Evolutionary conservation across 1,140 invertebrate genomes (phyloP).

Genomic region (Drosophila malerkotliana): DNA sequence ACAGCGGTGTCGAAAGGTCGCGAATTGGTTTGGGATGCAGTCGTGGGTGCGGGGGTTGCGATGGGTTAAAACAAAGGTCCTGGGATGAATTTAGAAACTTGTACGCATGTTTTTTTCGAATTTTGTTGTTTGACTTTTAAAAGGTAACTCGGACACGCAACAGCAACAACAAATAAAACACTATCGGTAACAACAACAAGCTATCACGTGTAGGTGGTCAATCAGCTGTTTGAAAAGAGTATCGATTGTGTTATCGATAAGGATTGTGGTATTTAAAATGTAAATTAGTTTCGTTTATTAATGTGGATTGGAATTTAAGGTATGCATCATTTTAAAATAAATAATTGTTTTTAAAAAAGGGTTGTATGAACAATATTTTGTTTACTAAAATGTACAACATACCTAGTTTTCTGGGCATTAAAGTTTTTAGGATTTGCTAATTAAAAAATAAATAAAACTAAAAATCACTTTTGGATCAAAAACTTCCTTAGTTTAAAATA

Average conservation of each 20-base stretch:
- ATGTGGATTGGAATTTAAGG: no score
- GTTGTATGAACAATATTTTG: no score
- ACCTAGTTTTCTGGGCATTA: no score
- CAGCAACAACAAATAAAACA: slow-evolving; percentile 19
- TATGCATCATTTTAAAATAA: no score
- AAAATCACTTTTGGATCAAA: no score
- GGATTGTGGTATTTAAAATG: background rate
- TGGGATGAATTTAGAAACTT: slow-evolving; percentile 4
- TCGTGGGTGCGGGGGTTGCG: slow-evolving; percentile 6
- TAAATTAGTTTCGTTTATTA: background rate
- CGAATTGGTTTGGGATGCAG: slow-evolving; percentile 4
- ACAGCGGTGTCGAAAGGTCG: background rate
- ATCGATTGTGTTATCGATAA: slow-evolving; percentile 7
- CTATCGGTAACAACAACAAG: slow-evolving; percentile 23
- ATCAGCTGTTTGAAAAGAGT: slow-evolving; percentile 21
- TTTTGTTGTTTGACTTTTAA: slow-evolving; percentile 31
- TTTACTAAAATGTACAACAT: no score
- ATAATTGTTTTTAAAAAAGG: no score
- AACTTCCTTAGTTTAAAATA: background rate
- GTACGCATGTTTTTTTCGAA: slow-evolving; percentile 25
- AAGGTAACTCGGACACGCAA: slow-evolving; percentile 47
- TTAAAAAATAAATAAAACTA: background rate
- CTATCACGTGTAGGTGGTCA: slow-evolving; percentile 59
- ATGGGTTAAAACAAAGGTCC: background rate
- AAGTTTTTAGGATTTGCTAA: background rate